Evolutionary conservation across 1,140 invertebrate species (phyloP), one percentile per base, ranked within the genome.

Genomic region (Laupala kohalensis): DNA sequence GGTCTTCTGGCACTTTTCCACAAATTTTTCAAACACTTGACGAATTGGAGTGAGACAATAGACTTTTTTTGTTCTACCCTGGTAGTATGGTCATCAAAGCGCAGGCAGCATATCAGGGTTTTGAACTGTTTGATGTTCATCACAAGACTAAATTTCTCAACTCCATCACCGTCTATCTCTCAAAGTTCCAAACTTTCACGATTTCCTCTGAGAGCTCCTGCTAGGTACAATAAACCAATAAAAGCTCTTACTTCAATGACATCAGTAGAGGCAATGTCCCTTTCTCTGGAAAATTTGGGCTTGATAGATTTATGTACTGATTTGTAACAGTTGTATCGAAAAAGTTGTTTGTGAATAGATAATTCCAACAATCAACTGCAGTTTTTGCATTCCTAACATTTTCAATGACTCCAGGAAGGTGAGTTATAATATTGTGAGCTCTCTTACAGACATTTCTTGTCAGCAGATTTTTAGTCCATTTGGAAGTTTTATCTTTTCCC

Each of bases 181-280:
- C 76, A 81, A 68, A 85, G 76, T 73, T 85, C 83, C 12, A 78
- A 76, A 76, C 83, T 81, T 70, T 80, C 77, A 78, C 81, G 79
- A 71, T 77, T 80, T 29, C 80, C 76, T 72, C 81, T 80, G 74
- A 80, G 77, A 73, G 83, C 78, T 3, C 84, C 83, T 73, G 80
- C 78, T 62, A 83, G 76, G 75, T 84, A 85, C 64, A 84, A 75
- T 72, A 84, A 78, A 30, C 82, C 83, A 75, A 86, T 80, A 29
- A 84, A 73, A 69, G 79, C 80, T 78, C 80, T 82, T 69, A 84
- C 78, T 80, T 84, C 83, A 69, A 72, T 71, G 30, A 77, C 71
- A 73, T 68, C 27, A 5, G 6, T 68, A 23, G 13, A 19, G 19
- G 6, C 15, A 15, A 37, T 37, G 30, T 37, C 30, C 37, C 37